Evolutionary conservation across 2,888 invertebrate species (phyloP), one percentile per base, ranked within the genome.

Genomic region (Baronia brevicornis): DNA sequence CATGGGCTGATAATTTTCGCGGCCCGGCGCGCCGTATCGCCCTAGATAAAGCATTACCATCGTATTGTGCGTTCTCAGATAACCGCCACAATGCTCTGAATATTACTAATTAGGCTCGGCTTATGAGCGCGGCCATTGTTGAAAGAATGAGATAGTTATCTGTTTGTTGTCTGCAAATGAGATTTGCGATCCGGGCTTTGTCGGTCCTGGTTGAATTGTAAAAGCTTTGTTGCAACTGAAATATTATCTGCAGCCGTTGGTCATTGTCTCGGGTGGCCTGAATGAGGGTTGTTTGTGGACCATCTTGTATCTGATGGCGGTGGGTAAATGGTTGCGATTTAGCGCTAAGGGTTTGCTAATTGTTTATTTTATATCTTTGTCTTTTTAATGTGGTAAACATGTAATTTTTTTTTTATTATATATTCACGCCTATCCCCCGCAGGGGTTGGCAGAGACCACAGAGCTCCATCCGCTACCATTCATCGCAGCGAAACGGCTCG

Each of bases 41-140:
- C 77, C 77, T 80, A 80, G 80, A 80, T 82, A 82, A 78, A 68
- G 43, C 54, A 61, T 64, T 68, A 67, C 71, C 75, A 71, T 72
- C 78, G 72, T 74, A 82, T 82, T 80, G 80, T 80, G 69, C 66
- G 65, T 67, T 64, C 66, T 55, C 62, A 56, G 78, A 78, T 77
- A 75, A 54, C 65, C 48, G 51, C 69, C 65, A 77, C 79, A 80
- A 80, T 79, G 79, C 78, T 68, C 62, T 71, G 77, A 78, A 80
- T 82, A 84, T 82, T 80, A 80, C 82, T 84, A 84, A 84, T 82
- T 84, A 84, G 82, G 74, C 68, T 60, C 74, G 68, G 70, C 77
- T 80, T 80, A 84, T 84, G 79, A 79, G 69, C 63, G 62, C 65
- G 66, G 62, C 78, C 78, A 80, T 80, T 80, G 79, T 84, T 75